Conservation (phyloP, 2,888 invertebrate genomes). For the Blera fallax region DNA sequence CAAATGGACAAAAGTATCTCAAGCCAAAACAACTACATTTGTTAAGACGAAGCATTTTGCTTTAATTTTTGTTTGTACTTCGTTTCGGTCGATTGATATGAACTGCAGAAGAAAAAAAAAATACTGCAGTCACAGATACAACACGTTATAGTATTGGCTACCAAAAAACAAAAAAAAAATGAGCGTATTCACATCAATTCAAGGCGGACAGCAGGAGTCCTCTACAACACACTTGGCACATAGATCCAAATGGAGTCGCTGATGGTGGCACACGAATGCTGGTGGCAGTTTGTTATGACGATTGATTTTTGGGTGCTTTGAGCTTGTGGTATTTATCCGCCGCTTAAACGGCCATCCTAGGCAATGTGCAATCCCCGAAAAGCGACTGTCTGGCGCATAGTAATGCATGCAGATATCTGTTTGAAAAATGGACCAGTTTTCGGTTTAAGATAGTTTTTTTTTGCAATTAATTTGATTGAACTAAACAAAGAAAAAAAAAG, state of each 20-base stretch:
- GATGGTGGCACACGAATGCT: slow-evolving; percentile 7
- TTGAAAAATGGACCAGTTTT: slow-evolving; percentile 20
- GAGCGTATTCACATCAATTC: slow-evolving; percentile 31
- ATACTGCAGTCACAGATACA: slow-evolving; percentile 19
- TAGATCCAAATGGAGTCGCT: not conserved
- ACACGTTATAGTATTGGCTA: not conserved
- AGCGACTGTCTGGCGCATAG: slow-evolving; percentile 9
- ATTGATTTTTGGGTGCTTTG: not conserved
- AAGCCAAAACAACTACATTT: slow-evolving; percentile 6
- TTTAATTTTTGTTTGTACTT: not conserved
- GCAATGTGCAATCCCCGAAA: slow-evolving; percentile 14
- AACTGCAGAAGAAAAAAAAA: slow-evolving; percentile 21
- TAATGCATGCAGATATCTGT: slow-evolving; percentile 5
- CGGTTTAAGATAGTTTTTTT: slow-evolving; percentile 4
- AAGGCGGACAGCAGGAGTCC: slow-evolving; percentile 50
- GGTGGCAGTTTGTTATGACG: slow-evolving; percentile 22
- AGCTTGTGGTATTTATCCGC: slow-evolving; percentile 9
- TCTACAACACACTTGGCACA: slow-evolving; percentile 37
- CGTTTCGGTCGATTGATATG: slow-evolving; percentile 32
- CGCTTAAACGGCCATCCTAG: not conserved
- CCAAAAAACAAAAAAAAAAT: not conserved
- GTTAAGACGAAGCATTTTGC: not conserved
- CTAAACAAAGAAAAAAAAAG: not conserved
- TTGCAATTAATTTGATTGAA: slow-evolving; percentile 11
- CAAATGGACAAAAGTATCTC: slow-evolving; percentile 40